phyloP scores from a whole-genome alignment of 2,888 invertebrate genomes.

The Listrodromus nycthemerus region DNA sequence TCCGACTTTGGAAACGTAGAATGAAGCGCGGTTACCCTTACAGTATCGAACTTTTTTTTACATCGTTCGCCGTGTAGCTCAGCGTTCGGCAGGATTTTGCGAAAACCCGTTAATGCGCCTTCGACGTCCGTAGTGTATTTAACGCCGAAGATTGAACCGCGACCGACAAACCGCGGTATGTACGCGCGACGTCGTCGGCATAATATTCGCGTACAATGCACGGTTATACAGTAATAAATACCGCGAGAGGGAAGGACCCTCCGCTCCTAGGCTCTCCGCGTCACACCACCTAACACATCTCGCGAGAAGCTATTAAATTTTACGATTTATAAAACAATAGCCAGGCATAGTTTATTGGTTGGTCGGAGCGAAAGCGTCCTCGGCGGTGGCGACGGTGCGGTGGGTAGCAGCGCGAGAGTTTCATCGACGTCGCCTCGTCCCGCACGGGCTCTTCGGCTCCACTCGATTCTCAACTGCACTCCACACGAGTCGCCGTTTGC shows the following conservation, averaged over 20 bases:
- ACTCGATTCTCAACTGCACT: conserved; percentile 48
- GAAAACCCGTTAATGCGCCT: neutral
- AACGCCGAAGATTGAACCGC: conserved; percentile 57
- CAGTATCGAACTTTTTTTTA: too few relatives aligned
- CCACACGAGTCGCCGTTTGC: conserved; percentile 49
- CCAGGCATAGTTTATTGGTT: conserved; percentile 72
- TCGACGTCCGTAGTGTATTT: conserved; percentile 20
- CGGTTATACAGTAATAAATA: conserved; percentile 20
- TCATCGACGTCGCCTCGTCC: conserved; percentile 54
- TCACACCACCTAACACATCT: conserved; percentile 67
- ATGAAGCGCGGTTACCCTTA: conserved; percentile 4
- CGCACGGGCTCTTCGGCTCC: conserved; percentile 52
- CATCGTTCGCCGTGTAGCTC: neutral
- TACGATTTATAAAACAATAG: conserved; percentile 76
- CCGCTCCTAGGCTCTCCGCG: conserved; percentile 46
- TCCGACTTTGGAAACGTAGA: conserved; percentile 1
- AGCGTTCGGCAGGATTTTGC: neutral
- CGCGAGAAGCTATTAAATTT: conserved; percentile 73
- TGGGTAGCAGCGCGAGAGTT: conserved; percentile 55
- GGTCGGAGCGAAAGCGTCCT: conserved; percentile 58
- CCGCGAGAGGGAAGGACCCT: conserved; percentile 38
- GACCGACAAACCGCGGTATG: conserved; percentile 11
- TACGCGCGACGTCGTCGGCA: conserved; percentile 51
- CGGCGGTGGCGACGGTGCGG: conserved; percentile 31
- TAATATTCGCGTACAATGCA: conserved; percentile 54